Percentiles rank a stretch among this genome's conserved stretches.
Conservation (phyloP, 2,113 vertebrate species). For the Tringa solitaria region DNA sequence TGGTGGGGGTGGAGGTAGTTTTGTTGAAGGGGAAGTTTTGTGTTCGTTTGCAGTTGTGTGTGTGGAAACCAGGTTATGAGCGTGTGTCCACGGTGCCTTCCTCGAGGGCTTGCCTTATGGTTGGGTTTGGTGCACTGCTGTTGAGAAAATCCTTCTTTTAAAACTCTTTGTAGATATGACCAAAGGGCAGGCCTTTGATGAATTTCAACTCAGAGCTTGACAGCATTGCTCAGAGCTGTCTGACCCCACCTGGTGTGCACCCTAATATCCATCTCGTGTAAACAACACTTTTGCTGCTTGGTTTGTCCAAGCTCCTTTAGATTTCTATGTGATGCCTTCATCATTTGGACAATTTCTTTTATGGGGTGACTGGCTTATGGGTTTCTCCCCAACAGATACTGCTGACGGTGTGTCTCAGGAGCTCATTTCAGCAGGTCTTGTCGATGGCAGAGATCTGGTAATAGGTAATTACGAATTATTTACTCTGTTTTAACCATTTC, state of each 20-base stretch:
- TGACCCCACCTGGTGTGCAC: not conserved
- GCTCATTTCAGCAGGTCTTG: constrained; percentile 95
- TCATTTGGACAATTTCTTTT: not conserved
- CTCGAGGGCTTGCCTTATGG: not conserved
- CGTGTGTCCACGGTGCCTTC: not conserved
- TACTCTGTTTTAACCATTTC: not conserved
- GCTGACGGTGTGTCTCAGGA: constrained; percentile 98
- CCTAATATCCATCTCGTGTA: not conserved
- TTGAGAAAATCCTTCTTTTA: not conserved
- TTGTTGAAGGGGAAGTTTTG: not conserved
- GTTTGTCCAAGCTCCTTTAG: not conserved
- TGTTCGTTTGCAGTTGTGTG: not conserved
- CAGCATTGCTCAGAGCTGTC: not conserved
- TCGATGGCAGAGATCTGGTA: constrained; percentile 94
- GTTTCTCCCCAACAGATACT: constrained; percentile 82
- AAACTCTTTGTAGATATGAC: not conserved
- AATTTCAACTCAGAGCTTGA: not conserved
- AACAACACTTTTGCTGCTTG: not conserved
- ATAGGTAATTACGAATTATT: constrained; percentile 80
- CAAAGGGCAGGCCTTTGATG: not conserved
- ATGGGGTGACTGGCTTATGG: not conserved
- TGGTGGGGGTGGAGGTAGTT: not conserved
- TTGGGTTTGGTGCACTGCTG: not conserved
- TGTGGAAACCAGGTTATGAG: not conserved
- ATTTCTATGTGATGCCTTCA: not conserved